Conservation (phyloP, 2,797 vertebrate genomes). For the Fratercula arctica region DNA sequence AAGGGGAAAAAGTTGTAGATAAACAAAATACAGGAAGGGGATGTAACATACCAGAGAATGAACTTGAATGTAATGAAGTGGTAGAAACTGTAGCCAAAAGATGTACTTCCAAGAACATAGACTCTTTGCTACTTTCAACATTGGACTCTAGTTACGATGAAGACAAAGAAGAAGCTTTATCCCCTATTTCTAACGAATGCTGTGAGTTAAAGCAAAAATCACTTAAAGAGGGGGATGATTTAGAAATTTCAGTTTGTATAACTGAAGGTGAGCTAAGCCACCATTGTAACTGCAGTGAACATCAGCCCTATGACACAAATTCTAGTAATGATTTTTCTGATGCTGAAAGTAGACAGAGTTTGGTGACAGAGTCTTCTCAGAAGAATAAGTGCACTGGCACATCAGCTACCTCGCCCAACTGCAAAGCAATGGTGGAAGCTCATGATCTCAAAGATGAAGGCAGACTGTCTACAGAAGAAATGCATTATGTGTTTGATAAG, state of each 20-base stretch:
- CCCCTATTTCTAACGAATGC: constrained; percentile 59
- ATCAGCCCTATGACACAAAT: constrained; percentile 53
- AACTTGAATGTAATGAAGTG: constrained; percentile 63
- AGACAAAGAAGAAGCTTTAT: constrained; percentile 57
- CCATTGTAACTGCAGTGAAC: constrained; percentile 65
- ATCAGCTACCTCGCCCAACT: constrained; percentile 78
- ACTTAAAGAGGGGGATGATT: constrained; percentile 56
- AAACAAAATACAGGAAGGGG: constrained; percentile 45
- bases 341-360: constrained; percentile 65
- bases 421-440: constrained; percentile 75
- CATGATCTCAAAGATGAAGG: constrained; percentile 78
- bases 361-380: constrained; percentile 46
- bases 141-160: constrained; percentile 53
- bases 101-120: constrained; percentile 45
- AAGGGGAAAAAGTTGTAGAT: constrained; percentile 58
- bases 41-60: constrained; percentile 42
- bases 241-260: constrained; percentile 52
- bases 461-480: constrained; percentile 79
- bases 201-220: constrained; percentile 72
- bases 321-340: constrained; percentile 64
- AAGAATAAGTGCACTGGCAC: constrained; percentile 59
- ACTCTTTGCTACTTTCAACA: constrained; percentile 49
- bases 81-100: constrained; percentile 69
- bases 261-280: constrained; percentile 53
- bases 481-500: constrained; percentile 93